Base-by-base conservation (phyloP, 2,888 invertebrate species). In the Xylocampa areola region DNA sequence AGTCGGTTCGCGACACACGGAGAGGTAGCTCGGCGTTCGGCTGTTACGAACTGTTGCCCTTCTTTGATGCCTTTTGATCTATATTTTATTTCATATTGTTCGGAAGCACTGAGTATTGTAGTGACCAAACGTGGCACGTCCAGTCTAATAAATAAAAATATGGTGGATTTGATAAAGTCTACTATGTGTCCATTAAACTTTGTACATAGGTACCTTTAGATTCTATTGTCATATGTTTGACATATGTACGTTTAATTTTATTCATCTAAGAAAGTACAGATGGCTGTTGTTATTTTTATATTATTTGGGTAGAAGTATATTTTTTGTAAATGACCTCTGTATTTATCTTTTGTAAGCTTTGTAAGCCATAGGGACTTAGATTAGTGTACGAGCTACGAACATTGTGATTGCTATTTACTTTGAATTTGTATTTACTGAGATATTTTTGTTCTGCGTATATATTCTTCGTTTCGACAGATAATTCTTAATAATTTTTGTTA, bases 241-340 rank as follows among this genome's bases (percentile, higher is more conserved):
- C 93, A 92, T 94, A 92, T 92, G 92, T 82, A 85, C 81, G 82
- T 91, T 92, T 94, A 92, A 91, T 93, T 93, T 93, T 93, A 93
- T 93, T 92, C 92, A 92, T 93, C 93, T 93, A 93, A 91, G 89
- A 90, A 92, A 93, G 93, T 94, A 94, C 93, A 94, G 92, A 92
- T 92, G 93, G 93, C 93, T 94, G 93, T 94, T 94, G 93, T 94
- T 94, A 93, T 93, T 94, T 93, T 94, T 94, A 93, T 93, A 93
- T 93, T 89, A 93, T 93, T 93, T 93, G 92, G 90, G 92, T 94
- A 93, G 93, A 92, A 91, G 85, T 92, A 92, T 93, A 91, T 93
- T 93, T 93, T 92, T 92, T 94, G 93, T 94, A 94, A 92, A 93
- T 92, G 88, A 92, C 91, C 92, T 92, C 91, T 92, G 92, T 93